Evolutionary conservation across 1,140 invertebrate genomes (phyloP), one percentile per base, ranked within the genome.

Genomic region (Lordiphosa mommai): DNA sequence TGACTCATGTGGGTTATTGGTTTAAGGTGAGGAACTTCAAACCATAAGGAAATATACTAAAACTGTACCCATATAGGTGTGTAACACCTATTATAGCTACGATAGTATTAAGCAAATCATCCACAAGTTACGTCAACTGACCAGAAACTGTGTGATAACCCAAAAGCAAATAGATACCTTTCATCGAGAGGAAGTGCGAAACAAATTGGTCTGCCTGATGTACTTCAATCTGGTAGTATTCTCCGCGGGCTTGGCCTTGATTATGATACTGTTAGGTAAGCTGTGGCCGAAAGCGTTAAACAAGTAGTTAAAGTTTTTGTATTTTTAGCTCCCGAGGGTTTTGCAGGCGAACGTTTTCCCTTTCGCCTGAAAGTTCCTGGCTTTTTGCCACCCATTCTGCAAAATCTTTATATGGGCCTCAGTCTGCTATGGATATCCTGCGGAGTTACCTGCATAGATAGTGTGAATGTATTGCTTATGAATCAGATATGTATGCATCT

Each of bases 401-500:
- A 79, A 36, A 43, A 69, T 10, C 10, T 67, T 0, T 86, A 80
- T 16, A 84, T 70, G 77, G 70, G 82, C 0, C 2, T 84, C 0
- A 46, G 64, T 14, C 50, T 5, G 5, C 67, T 6, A 17, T 79
- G 55, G 82, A 43, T 58, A 13, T 55, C 72, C 0, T 30, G 82
- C 4, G 63, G 72, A 23, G 63, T 61, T 5, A 56, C 69, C 0
- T 40, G 61, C 13, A 72, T 87, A 0, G 85, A 87, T 55, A 80
- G 56, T 53, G 47, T 87, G 6, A 86, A 86, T 48, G 61, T 86
- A 4, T 48, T 65, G n/a, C 32, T 86, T 4, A 87, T 87, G 66
- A 84, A 66, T 34, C 76, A 84, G 7, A 70, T 86, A 9, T 70
- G 82, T 6, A 79, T 79, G 53, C 85, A 87, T 27, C 56, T 87